These are phyloP conservation scores for Orthosia cruda DNA, from an alignment of 2,888 invertebrate species.

Conservation along the genomic window DNA sequence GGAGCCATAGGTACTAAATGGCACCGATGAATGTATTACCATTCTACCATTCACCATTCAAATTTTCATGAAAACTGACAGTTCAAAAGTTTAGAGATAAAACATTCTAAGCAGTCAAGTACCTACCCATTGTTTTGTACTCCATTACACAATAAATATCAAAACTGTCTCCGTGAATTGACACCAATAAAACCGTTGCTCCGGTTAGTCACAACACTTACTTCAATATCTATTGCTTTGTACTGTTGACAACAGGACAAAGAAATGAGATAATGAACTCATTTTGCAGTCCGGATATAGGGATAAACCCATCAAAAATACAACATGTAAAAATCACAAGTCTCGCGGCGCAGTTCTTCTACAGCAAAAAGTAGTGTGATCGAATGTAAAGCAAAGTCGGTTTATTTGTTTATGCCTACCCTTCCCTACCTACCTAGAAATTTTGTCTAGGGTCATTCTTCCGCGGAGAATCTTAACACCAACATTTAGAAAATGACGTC, in stretches of 20 bases:
- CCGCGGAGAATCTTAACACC: too few species aligned
- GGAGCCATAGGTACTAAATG: not conserved
- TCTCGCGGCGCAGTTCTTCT: too few species aligned
- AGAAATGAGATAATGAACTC: constrained; percentile 7
- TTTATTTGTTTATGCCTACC: too few species aligned
- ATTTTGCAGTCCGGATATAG: not conserved
- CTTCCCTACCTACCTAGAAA: too few species aligned
- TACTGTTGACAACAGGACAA: constrained; percentile 6
- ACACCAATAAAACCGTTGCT: constrained; percentile 37
- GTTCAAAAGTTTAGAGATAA: constrained; percentile 20
- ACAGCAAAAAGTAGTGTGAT: too few species aligned
- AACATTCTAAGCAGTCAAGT: constrained; percentile 7
- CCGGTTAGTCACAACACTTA: constrained; percentile 47
- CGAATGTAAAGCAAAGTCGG: too few species aligned
- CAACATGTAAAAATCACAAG: too few species aligned
- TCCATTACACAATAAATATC: constrained; percentile 46
- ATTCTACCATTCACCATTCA: constrained; percentile 1
- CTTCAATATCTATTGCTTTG: constrained; percentile 26
- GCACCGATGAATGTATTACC: not conserved
- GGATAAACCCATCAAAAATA: not conserved
- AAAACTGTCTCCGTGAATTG: constrained; percentile 57
- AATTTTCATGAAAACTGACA: constrained; percentile 32
- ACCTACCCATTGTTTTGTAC: constrained; percentile 46
- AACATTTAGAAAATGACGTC: too few species aligned
- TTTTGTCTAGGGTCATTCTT: too few species aligned